Conservation (phyloP, 2,113 vertebrate species). For the Halcyon malimbica region DNA sequence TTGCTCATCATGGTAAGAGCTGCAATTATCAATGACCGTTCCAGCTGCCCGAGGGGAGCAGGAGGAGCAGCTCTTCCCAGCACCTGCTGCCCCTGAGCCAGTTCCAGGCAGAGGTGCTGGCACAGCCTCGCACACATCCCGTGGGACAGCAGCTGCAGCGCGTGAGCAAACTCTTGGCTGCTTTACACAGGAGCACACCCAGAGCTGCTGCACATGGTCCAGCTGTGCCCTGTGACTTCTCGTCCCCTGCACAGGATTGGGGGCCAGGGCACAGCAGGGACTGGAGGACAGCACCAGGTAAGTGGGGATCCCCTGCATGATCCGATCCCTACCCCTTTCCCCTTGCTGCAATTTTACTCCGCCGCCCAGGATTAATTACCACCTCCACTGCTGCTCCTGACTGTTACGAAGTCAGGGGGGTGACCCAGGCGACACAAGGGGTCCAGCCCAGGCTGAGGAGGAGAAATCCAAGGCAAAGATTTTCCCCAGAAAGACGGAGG, state of each 20-base stretch:
- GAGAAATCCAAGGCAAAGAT: neutral
- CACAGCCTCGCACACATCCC: neutral
- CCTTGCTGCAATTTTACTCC: neutral
- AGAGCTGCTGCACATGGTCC: neutral
- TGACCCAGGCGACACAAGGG: fast-evolving
- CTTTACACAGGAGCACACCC: fast-evolving
- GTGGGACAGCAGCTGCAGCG: neutral
- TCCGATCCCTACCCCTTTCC: too few species aligned
- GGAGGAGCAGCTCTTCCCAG: neutral
- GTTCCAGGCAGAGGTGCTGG: neutral
- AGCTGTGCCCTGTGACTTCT: fast-evolving
- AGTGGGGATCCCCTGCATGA: fast-evolving
- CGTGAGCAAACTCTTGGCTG: neutral
- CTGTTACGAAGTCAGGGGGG: neutral
- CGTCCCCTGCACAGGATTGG: fast-evolving
- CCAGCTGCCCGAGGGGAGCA: conserved; percentile 17
- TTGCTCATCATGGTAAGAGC: conserved; percentile 39
- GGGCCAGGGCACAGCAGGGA: neutral
- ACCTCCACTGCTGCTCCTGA: fast-evolving
- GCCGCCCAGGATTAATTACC: neutral
- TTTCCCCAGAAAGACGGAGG: neutral
- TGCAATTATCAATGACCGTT: conserved; percentile 57
- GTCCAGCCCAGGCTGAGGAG: neutral
- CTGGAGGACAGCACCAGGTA: fast-evolving
- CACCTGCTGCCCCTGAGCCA: neutral